Evolutionary conservation across 2,113 vertebrate species (phyloP), one percentile per base, ranked within the genome.

Genomic region (Xiphophorus couchianus): DNA sequence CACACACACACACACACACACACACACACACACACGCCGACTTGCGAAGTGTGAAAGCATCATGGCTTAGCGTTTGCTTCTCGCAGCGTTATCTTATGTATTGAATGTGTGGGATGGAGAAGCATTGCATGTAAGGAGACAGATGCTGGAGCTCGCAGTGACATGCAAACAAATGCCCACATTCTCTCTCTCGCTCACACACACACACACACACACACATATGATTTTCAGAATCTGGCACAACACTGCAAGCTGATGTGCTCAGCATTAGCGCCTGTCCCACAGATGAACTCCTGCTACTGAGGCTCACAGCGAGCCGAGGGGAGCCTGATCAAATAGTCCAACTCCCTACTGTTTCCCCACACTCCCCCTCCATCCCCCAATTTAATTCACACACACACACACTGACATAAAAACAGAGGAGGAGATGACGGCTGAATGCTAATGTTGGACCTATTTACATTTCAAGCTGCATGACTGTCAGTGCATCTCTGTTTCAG

Each of bases 311-410:
- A 83, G 78, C 51, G 60, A 86, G 76, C 84, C 73, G 33, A 76
- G 54, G 84, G 82, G 89, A 88, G 85, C 77, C 83, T 91, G 86
- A 90, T 92, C 89, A 90, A 93, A 91, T 88, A 88, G 76, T 87
- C 66, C 58, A 78, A 89, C 76, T 92, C 90, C 88, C 90, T 14
- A 73, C 88, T 78, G 85, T 73, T 81, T 73, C 81, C 83, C 79
- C 73, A n/a, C 51, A 54, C 22, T 54, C 51, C 69, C 66, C 1
- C 2, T 62, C 35, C 8, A 22, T 63, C 63, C 1, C 1, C 65
- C 35, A 28, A 22, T 63, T 60, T 72, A 62, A 78, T 44, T 75
- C 66, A 81, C 76, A 77, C 80, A 85, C 80, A 85, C 33, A 35
- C 82, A 83, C 77, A 81, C 28, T 76, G 12, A 75, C 67, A 78